Base-by-base conservation (phyloP, 2,797 vertebrate genomes). In the Pantherophis alleghaniensis region DNA sequence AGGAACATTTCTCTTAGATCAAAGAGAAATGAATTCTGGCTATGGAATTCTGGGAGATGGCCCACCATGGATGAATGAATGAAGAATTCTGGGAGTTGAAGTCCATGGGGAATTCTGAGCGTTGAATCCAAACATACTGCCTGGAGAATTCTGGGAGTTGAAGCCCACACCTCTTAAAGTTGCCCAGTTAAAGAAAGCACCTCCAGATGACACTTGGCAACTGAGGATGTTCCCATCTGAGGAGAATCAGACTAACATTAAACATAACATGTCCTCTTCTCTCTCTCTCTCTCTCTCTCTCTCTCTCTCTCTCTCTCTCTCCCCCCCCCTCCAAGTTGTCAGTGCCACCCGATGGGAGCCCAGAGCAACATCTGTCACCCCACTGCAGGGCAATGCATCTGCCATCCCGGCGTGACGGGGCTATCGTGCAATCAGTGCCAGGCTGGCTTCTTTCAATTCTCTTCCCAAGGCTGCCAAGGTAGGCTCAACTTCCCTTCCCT, bases 401-500 rank as follows among this genome's bases (percentile, higher is more conserved):
- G 99, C 96, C 98, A 95, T 0, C 96, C 97, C 0, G 99, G 99
- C 0, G 97, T 99, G 63, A 96, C 97, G 0, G 99, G 99, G 74
- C 97, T 32, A 20, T 96, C 95, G 79, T 99, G 99, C 0, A 97
- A 98, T 93, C 95, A 92, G 1, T 99, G 99, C 96, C 98, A 98
- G 51, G 95, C 94, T 0, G 98, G 98, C 60, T 99, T 99, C 97
- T 99, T 99, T 0, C 98, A 98, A 94, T 99, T 99, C 97, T 99
- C 99, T 0, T 96, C 97, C 95, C 98, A 97, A 94, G 99, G 99
- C 92, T 99, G 99, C 97, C 97, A 98, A 97, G 98, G 99, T 99
- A 97, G 96, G 0, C 0, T 83, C 90, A 13, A 3, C 3, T 18
- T 16, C 14, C 5, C 24, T 88, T 69, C 0, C 42, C 42, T 47